A percentile compares a stretch with the other conserved stretches of the same genome.
These are phyloP conservation scores for Leptinotarsa lineolata DNA, from an alignment of 1,140 invertebrate species.

Conservation along the genomic window DNA sequence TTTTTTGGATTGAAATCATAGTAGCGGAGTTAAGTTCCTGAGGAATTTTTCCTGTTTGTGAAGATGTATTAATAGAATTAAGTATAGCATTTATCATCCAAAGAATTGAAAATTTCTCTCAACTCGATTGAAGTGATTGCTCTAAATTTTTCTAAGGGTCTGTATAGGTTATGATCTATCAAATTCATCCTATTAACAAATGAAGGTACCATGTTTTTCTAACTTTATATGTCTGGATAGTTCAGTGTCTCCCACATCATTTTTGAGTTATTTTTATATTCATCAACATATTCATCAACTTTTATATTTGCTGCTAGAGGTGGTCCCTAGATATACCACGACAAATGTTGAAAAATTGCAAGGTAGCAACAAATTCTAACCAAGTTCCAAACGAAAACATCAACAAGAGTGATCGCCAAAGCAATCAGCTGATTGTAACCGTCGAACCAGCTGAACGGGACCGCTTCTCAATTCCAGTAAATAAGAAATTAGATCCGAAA, in stretches of 20 bases:
- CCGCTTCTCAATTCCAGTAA: neutral
- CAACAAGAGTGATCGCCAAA: too few relatives aligned
- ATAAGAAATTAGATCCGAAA: neutral
- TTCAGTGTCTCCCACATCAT: neutral
- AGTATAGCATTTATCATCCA: neutral
- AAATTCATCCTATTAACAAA: neutral
- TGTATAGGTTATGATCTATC: neutral
- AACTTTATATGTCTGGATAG: neutral
- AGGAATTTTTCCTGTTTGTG: too few relatives aligned
- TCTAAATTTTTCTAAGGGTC: neutral
- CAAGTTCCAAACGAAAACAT: too few relatives aligned
- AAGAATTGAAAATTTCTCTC: neutral
- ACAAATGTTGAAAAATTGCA: too few relatives aligned
- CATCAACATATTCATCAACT: neutral
- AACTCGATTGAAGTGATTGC: neutral
- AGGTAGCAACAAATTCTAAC: too few relatives aligned
- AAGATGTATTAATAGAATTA: too few relatives aligned
- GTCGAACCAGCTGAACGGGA: too few relatives aligned
- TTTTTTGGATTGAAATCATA: too few relatives aligned
- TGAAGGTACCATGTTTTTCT: neutral
- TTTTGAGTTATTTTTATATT: neutral
- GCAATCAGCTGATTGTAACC: too few relatives aligned
- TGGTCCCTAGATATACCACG: too few relatives aligned
- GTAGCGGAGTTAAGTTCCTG: too few relatives aligned
- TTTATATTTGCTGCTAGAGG: too few relatives aligned